Evolutionary conservation across 2,797 vertebrate genomes (phyloP).

Genomic region (Malacoctenus gilli): DNA sequence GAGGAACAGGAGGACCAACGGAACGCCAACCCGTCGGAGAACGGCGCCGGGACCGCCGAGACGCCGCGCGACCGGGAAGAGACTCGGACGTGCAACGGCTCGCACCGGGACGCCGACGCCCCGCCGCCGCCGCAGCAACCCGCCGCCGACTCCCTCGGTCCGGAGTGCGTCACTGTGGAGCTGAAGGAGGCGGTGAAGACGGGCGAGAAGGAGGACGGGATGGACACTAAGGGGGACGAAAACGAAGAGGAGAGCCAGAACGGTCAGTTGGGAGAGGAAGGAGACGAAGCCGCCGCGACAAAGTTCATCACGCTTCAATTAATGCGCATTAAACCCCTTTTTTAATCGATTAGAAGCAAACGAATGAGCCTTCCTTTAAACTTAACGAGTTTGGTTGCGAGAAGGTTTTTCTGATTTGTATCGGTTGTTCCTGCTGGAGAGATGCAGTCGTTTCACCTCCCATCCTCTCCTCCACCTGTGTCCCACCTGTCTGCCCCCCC

Average conservation of each 20-base stretch:
- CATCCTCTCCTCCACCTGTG: too few relatives aligned
- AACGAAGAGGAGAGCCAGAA: slow-evolving; percentile 59
- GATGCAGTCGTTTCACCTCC: too few relatives aligned
- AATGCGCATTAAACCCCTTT: too few relatives aligned
- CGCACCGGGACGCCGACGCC: slow-evolving; percentile 10
- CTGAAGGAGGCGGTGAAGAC: slow-evolving; percentile 45
- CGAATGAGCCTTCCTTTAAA: too few relatives aligned
- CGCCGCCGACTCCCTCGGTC: slow-evolving; percentile 29
- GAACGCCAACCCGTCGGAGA: slow-evolving; percentile 50
- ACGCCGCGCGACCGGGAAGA: slow-evolving; percentile 46
- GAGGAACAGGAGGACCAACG: slow-evolving; percentile 63
- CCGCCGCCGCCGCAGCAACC: slow-evolving; percentile 13
- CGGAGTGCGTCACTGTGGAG: slow-evolving; percentile 58
- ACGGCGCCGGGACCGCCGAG: slow-evolving; percentile 36
- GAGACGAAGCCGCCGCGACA: neutral
- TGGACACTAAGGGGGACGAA: slow-evolving; percentile 60
- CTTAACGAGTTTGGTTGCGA: too few relatives aligned
- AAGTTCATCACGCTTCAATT: too few relatives aligned
- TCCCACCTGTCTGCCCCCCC: too few relatives aligned
- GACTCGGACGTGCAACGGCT: slow-evolving; percentile 65
- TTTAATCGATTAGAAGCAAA: too few relatives aligned
- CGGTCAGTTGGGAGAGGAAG: slow-evolving; percentile 62
- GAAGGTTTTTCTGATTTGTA: too few relatives aligned
- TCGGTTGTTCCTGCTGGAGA: too few relatives aligned
- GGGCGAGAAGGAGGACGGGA: slow-evolving; percentile 52